A percentile compares a stretch with the other conserved stretches of the same genome.
Evolutionary conservation across 2,888 invertebrate genomes (phyloP).

Genomic region (Drosophila ustulata): DNA sequence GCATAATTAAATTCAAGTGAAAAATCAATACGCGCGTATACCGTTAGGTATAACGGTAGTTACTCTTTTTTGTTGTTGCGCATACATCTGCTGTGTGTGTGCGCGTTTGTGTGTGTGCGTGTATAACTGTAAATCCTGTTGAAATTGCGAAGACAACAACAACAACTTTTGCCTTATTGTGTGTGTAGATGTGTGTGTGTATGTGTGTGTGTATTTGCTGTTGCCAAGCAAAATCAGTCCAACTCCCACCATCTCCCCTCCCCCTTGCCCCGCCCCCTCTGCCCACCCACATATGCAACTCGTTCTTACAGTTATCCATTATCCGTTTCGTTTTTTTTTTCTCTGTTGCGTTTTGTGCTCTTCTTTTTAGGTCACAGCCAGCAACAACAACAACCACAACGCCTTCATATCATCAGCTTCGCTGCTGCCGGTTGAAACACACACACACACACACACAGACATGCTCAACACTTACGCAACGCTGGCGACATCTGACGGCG

Average conservation of each 20-base stretch:
- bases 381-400: slow-evolving; percentile 13
- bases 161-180: background rate
- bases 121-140: slow-evolving; percentile 10
- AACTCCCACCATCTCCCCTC: background rate
- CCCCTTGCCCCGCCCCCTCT: background rate
- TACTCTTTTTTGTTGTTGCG: slow-evolving; percentile 41
- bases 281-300: slow-evolving; percentile 16
- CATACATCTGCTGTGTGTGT: slow-evolving; percentile 2
- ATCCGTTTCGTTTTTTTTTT: slow-evolving; percentile 24
- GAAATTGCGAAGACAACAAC: slow-evolving; percentile 9
- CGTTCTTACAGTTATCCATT: slow-evolving; percentile 31
- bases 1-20: slow-evolving; percentile 58
- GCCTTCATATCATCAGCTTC: slow-evolving; percentile 29
- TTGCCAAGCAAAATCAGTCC: slow-evolving; percentile 39
- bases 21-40: slow-evolving; percentile 54
- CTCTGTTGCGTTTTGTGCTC: slow-evolving; percentile 16
- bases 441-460: slow-evolving; percentile 11
- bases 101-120: background rate
- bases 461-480: slow-evolving; percentile 53
- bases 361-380: slow-evolving; percentile 54
- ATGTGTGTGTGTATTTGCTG: slow-evolving; percentile 25
- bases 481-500: slow-evolving; percentile 51
- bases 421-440: slow-evolving; percentile 36
- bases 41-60: slow-evolving; percentile 30
- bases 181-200: background rate